Evolutionary conservation across 2,888 invertebrate species (phyloP), one percentile per base, ranked within the genome.

Genomic region (Hermaeophaga mercurialis): DNA sequence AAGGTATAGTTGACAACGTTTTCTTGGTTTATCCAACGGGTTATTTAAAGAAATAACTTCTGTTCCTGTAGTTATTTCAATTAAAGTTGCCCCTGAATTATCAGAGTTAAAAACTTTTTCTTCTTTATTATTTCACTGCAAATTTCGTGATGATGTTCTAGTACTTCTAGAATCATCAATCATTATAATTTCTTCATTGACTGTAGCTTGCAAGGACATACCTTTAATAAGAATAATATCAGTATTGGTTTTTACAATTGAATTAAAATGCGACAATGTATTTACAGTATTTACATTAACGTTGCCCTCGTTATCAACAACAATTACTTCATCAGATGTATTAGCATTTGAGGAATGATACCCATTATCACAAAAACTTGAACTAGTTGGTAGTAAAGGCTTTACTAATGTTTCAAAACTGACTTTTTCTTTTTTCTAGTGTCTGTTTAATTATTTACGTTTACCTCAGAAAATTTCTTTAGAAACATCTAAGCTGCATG

Each of bases 1-100:
- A 56, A 3, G 63, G 63, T 19, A 63, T 59, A 7, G 55, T 31
- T 1, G 63, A 58, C 39, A 55, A 26, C 58, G 53, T 53, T 52
- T 59, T 9, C 39, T 56, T 0, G 63, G 57, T 36, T 59, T 60
- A 5, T 61, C 63, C 19, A n/a, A 15, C 3, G 31, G 9, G 5
- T 6, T 14, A 7, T 41, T 50, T 19, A 3, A 14, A n/a, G 33
- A n/a, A n/a, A n/a, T n/a, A n/a, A n/a, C 3, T 9, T 39, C 39
- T 3, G 18, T 5, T 19, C 2, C 7, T 24, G 1, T 46, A 1
- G 24, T 24, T 26, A 6, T 12, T 11, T 45, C 45, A 4, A 17
- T 28, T n/a, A n/a, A n/a, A n/a, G n/a, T n/a, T n/a, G n/a, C n/a
- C n/a, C n/a, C n/a, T n/a, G n/a, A n/a, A n/a, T n/a, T n/a, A n/a